Conservation (phyloP, 2,797 vertebrate genomes). For the Malacoraja senta region DNA sequence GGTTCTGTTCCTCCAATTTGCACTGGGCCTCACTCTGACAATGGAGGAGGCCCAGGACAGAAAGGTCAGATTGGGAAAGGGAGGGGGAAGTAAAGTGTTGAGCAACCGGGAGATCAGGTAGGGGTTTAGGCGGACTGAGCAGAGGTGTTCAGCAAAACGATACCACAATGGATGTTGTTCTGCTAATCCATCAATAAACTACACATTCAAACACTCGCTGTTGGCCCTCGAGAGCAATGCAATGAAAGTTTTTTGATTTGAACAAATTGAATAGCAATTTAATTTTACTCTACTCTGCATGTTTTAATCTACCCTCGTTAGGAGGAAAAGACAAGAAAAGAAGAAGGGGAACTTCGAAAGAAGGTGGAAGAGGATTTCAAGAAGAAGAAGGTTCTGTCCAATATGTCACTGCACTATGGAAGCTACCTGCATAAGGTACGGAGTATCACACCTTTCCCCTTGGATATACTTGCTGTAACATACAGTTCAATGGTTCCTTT, state of each 20-base stretch:
- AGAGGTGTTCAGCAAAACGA: no score
- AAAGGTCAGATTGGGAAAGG: no score
- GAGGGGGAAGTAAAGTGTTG: no score
- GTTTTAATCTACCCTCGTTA: slow-evolving; percentile 39
- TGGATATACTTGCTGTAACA: background rate
- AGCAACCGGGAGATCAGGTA: no score
- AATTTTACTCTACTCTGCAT: background rate
- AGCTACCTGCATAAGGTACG: slow-evolving; percentile 59
- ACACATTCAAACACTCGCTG: background rate
- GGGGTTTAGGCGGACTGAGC: no score
- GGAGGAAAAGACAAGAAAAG: slow-evolving; percentile 65
- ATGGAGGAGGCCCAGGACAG: no score
- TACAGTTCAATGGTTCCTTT: background rate
- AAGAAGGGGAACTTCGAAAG: slow-evolving; percentile 58
- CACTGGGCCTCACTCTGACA: no score
- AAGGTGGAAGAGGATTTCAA: slow-evolving; percentile 59
- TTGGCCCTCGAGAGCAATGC: background rate
- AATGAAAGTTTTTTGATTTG: background rate
- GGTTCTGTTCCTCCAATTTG: no score
- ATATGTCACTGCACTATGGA: slow-evolving; percentile 60
- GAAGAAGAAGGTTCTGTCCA: slow-evolving; percentile 65
- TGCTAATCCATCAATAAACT: background rate
- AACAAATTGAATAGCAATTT: no score
- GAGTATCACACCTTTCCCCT: background rate
- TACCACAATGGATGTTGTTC: background rate